phyloP scores from a whole-genome alignment of 1,140 invertebrate species.

The Meloidogyne floridensis region DNA sequence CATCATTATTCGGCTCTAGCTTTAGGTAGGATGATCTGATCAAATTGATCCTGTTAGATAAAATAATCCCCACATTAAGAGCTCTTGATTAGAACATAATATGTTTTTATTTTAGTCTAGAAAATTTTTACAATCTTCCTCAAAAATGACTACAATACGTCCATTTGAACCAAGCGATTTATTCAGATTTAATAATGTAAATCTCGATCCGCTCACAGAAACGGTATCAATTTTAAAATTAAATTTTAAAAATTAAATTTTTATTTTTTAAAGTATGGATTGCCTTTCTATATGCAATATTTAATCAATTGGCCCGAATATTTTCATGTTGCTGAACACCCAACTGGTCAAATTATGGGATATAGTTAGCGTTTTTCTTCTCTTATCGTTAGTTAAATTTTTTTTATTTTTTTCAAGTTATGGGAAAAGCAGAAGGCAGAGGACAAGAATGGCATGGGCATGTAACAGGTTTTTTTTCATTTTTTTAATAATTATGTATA shows the following conservation, averaged over 20 bases:
- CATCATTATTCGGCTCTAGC: no score
- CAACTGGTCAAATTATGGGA: constrained; percentile 92
- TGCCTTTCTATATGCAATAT: constrained; percentile 96
- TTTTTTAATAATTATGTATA: background rate
- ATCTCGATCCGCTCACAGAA: constrained; percentile 93
- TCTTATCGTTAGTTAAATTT: background rate
- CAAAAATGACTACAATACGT: constrained; percentile 41
- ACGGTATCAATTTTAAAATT: constrained; percentile 74
- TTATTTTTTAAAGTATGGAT: constrained; percentile 76
- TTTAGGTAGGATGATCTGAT: no score
- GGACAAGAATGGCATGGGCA: constrained; percentile 97
- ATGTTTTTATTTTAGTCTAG: no score
- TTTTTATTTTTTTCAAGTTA: constrained; percentile 43
- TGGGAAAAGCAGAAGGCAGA: constrained; percentile 78
- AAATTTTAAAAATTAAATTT: constrained; percentile 25
- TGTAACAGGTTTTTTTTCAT: constrained; percentile 66
- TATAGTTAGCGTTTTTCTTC: constrained; percentile 80
- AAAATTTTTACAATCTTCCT: background rate
- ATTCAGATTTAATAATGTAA: constrained; percentile 67
- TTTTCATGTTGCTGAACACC: constrained; percentile 92
- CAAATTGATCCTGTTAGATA: no score
- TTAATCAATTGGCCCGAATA: constrained; percentile 98
- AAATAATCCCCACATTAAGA: no score
- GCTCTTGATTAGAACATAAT: no score
- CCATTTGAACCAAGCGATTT: constrained; percentile 43